Conservation (phyloP, 2,113 vertebrate species). For the Vireo altiloquus region DNA sequence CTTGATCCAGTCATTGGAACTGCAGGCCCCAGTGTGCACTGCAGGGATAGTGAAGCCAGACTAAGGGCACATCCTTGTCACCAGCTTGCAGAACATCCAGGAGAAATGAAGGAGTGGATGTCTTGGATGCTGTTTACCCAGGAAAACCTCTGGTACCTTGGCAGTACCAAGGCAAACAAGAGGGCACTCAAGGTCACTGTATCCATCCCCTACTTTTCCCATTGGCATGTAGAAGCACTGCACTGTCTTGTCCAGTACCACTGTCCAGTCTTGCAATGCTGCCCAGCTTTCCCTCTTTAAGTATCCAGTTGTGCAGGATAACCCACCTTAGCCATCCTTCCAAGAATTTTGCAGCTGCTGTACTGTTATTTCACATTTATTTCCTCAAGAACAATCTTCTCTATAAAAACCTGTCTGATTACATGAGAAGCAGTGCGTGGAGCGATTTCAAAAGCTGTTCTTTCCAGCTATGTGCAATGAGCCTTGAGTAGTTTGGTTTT, state of each 20-base stretch:
- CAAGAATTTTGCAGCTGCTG: not conserved
- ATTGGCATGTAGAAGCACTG: rapidly evolving
- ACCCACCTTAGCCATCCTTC: not conserved
- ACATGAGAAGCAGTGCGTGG: not conserved
- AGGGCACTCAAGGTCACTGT: not conserved
- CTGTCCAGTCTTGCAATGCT: not conserved
- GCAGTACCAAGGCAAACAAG: not conserved
- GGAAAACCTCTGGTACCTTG: not conserved
- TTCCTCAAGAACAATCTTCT: not conserved
- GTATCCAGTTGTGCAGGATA: not conserved
- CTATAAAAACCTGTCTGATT: not conserved
- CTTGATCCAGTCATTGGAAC: not conserved
- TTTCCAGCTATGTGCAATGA: not conserved
- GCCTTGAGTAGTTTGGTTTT: not conserved
- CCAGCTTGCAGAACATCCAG: not conserved
- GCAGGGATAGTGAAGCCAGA: not conserved
- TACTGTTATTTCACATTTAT: not conserved
- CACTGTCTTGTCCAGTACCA: not conserved
- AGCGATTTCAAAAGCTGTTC: not conserved
- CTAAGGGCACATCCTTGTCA: not conserved
- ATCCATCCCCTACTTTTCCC: not conserved
- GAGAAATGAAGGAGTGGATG: not conserved
- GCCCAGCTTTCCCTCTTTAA: not conserved
- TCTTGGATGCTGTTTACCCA: not conserved
- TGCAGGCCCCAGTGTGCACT: not conserved